These are phyloP conservation scores for Heterodera carotae DNA, from an alignment of 1,140 invertebrate species.

Conservation along the genomic window DNA sequence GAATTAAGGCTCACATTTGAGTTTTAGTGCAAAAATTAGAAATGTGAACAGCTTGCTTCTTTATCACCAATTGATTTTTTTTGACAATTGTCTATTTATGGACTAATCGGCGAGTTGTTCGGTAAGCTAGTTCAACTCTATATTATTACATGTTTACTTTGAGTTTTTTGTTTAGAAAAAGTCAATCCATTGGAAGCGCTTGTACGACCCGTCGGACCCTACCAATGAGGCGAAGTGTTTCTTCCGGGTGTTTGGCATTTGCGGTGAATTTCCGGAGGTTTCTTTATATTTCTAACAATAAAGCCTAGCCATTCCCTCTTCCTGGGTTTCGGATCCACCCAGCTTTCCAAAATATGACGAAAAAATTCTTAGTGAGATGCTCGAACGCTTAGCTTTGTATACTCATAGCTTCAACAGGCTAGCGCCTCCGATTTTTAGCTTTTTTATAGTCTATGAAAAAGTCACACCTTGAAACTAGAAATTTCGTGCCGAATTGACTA, in stretches of 20 bases:
- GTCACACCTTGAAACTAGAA: not conserved
- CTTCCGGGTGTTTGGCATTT: constrained; percentile 35
- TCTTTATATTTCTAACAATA: not conserved
- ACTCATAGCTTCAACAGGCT: too few relatives aligned
- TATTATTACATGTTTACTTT: not conserved
- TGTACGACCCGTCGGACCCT: constrained; percentile 2
- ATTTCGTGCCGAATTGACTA: not conserved
- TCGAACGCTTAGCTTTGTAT: constrained; percentile 3
- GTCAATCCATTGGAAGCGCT: constrained; percentile 5
- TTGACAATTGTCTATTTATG: too few relatives aligned
- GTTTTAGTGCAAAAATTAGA: too few relatives aligned
- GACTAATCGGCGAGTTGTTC: too few relatives aligned
- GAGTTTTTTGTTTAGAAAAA: not conserved
- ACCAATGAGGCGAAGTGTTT: constrained; percentile 22
- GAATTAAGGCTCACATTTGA: too few relatives aligned
- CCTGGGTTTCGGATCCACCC: not conserved
- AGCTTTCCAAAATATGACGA: not conserved
- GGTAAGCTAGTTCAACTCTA: not conserved
- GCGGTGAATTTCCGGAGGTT: constrained; percentile 30
- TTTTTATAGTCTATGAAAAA: not conserved
- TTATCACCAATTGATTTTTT: too few relatives aligned
- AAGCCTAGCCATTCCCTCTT: too few relatives aligned
- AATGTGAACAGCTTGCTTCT: too few relatives aligned
- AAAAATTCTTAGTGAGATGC: not conserved
- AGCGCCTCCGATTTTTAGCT: too few relatives aligned